Percentiles rank a stretch among this genome's conserved stretches.
phyloP scores from a whole-genome alignment of 2,888 invertebrate species.

The Agriopis leucophaearia region DNA sequence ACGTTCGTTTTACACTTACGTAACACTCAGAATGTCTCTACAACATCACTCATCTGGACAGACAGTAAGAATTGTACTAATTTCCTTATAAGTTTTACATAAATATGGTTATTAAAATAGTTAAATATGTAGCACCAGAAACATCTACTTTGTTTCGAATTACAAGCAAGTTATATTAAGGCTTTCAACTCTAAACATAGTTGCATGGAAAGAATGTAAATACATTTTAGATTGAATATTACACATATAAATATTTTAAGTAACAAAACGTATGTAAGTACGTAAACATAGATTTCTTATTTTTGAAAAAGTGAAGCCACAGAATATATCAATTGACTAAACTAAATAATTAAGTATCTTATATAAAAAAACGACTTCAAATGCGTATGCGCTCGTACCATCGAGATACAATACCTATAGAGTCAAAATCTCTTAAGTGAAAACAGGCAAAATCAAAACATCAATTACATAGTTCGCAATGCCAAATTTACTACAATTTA shows the following conservation, averaged over 20 bases:
- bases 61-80: neutral
- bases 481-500: no score
- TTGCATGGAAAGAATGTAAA: conserved; percentile 14
- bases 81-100: neutral
- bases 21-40: no score
- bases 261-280: no score
- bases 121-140: conserved; percentile 21
- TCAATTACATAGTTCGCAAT: no score
- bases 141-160: conserved; percentile 7
- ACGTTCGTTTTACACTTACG: no score
- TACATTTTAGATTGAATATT: neutral
- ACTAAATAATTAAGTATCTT: neutral
- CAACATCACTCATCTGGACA: no score
- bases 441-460: no score
- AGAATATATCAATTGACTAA: neutral
- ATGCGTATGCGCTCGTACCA: no score
- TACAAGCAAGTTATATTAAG: conserved; percentile 15
- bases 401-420: no score
- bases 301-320: neutral
- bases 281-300: no score
- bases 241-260: neutral
- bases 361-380: no score
- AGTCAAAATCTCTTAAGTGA: no score
- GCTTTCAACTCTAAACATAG: conserved; percentile 10
- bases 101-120: neutral